Percentiles rank a stretch among this genome's conserved stretches.
Evolutionary conservation across 2,797 vertebrate genomes (phyloP).

Genomic region (Crax fasciolata): DNA sequence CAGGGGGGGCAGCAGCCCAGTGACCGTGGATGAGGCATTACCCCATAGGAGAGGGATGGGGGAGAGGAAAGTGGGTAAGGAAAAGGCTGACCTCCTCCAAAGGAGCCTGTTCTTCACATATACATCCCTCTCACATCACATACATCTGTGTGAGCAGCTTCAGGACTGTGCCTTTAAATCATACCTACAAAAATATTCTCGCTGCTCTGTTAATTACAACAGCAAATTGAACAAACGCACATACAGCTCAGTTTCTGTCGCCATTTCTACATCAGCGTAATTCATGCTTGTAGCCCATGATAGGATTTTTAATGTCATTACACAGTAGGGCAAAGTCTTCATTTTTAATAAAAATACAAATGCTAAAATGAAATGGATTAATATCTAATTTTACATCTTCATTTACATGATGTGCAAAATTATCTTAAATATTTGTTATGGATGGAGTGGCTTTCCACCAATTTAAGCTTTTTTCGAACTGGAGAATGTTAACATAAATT

Average conservation of each 20-base stretch:
- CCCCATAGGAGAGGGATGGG: rapidly evolving
- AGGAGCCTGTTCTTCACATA: not conserved
- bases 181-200: not conserved
- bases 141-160: not conserved
- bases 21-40: rapidly evolving
- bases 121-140: not conserved
- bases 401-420: slow-evolving; percentile 81
- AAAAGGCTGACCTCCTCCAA: not conserved
- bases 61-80: rapidly evolving
- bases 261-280: slow-evolving; percentile 40
- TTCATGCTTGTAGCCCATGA: slow-evolving; percentile 54
- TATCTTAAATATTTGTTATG: slow-evolving; percentile 84
- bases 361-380: slow-evolving; percentile 80
- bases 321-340: slow-evolving; percentile 60
- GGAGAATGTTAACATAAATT: slow-evolving; percentile 86
- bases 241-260: slow-evolving; percentile 41
- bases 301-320: slow-evolving; percentile 58
- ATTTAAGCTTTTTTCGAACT: slow-evolving; percentile 69
- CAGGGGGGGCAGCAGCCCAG: rapidly evolving
- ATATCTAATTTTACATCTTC: slow-evolving; percentile 83
- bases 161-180: slow-evolving; percentile 24
- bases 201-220: slow-evolving; percentile 60
- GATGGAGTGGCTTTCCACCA: slow-evolving; percentile 81
- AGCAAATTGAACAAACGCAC: slow-evolving; percentile 74
- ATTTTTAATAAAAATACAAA: slow-evolving; percentile 81